Evolutionary conservation across 2,797 vertebrate species (phyloP).

Genomic region (Hipposideros larvatus): DNA sequence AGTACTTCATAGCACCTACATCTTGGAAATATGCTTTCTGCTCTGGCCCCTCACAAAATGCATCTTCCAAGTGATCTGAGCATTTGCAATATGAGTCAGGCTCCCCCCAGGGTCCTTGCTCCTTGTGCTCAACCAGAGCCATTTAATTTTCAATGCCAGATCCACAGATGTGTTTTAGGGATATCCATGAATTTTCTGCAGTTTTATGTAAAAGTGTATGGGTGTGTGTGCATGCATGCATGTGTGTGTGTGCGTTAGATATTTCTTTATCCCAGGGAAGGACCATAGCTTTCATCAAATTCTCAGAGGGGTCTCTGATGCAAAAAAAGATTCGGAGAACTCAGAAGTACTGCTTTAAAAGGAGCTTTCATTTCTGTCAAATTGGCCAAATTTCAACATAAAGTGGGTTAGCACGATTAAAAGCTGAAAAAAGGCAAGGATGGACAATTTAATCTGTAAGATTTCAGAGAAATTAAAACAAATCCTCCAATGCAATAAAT

Average conservation of each 20-base stretch:
- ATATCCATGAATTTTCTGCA: not conserved
- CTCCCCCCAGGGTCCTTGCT: not conserved
- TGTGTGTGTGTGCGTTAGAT: too few relatives aligned
- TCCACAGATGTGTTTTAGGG: not conserved
- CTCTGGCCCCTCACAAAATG: not conserved
- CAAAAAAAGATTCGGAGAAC: not conserved
- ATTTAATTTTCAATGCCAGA: too few relatives aligned
- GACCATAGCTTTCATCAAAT: not conserved
- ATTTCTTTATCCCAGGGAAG: not conserved
- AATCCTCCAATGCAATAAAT: not conserved
- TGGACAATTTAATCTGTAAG: not conserved
- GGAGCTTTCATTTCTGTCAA: constrained; percentile 15
- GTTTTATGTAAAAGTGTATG: not conserved
- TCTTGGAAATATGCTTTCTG: not conserved
- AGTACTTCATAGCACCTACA: not conserved
- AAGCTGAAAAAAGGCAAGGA: constrained; percentile 11
- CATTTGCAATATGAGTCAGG: not conserved
- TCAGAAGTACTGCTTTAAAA: constrained; percentile 6
- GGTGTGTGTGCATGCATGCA: accelerated
- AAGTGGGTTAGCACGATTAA: constrained; percentile 62
- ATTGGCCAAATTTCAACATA: constrained; percentile 52
- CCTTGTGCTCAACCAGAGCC: not conserved
- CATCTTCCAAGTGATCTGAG: not conserved
- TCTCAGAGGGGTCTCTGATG: constrained; percentile 49
- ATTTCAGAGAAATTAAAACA: constrained; percentile 44